Base-by-base conservation (phyloP, 2,888 invertebrate species). In the Palloptera scutellata region DNA sequence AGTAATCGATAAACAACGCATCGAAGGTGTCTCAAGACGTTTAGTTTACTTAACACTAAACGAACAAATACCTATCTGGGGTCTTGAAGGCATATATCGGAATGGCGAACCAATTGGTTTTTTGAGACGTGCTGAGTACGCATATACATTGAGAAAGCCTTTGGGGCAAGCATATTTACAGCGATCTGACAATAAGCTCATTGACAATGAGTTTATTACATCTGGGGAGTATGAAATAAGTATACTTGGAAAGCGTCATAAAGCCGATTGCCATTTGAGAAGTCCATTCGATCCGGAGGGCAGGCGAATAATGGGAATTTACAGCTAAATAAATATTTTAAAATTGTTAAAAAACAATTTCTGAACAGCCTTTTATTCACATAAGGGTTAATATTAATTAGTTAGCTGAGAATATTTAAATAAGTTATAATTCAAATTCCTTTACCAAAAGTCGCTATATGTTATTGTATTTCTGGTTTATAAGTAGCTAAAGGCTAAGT, bases 211-310 rank as follows among this genome's bases (percentile, higher is more conserved):
- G 17, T 94, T 87, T 79, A 83, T 95, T 51, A 87, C 88, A 76
- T 86, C 87, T 12, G 95, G 94, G 12, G 83, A 87, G 19, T 96
- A 95, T 78, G 89, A 93, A 81, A 88, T 96, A 52, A 95, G 95
- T 87, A 88, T 91, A 17, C 88, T 94, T 88, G 94, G 95, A 9
- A 88, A 89, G 73, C 88, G 87, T 74, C 88, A 92, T 80, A 89
- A 90, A 62, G 94, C 94, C 0, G 87, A 87, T 6, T 84, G 92
- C 62, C 89, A 92, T 79, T 79, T 91, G 30, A 89, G 87, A 77
- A 92, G 93, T 73, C 94, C 94, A 0, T 96, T 96, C 79, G 95
- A 96, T 86, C 92, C 94, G 0, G 87, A 88, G 61, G 91, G 92
- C 64, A 90, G 91, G 79, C 88, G 95, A 73, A 85, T 93, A 61